phyloP scores from a whole-genome alignment of 2,797 vertebrate genomes.

The Protonibea diacanthus region DNA sequence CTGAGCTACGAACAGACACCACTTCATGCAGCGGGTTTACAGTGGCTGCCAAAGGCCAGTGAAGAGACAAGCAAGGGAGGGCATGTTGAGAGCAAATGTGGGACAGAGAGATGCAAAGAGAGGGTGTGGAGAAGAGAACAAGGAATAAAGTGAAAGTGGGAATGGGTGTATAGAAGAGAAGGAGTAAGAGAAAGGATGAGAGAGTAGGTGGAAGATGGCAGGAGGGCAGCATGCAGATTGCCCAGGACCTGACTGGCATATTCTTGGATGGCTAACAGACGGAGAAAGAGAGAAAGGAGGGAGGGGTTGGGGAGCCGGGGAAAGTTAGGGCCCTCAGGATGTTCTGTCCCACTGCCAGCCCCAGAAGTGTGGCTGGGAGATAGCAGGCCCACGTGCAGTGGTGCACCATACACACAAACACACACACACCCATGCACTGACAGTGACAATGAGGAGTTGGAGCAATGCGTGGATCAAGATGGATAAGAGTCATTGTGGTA shows the following conservation, averaged over 20 bases:
- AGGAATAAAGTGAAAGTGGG: slow-evolving; percentile 29
- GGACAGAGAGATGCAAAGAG: slow-evolving; percentile 60
- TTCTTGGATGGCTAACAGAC: slow-evolving; percentile 84
- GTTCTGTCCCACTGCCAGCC: slow-evolving; percentile 82
- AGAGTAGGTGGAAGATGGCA: slow-evolving; percentile 73
- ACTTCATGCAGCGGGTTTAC: slow-evolving; percentile 64
- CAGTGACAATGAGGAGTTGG: slow-evolving; percentile 34
- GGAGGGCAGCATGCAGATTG: slow-evolving; percentile 80
- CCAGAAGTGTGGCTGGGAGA: slow-evolving; percentile 85
- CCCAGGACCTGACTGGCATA: slow-evolving; percentile 82
- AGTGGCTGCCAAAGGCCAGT: slow-evolving; percentile 72
- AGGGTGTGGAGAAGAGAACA: slow-evolving; percentile 40
- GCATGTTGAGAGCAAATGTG: slow-evolving; percentile 35
- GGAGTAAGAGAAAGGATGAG: slow-evolving; percentile 44
- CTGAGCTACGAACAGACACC: slow-evolving; percentile 64
- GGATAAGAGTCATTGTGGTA: slow-evolving; percentile 28
- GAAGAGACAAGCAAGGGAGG: slow-evolving; percentile 33
- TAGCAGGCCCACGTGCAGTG: slow-evolving; percentile 80
- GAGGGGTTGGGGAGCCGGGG: slow-evolving; percentile 66
- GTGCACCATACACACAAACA: slow-evolving; percentile 59
- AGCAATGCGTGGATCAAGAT: slow-evolving; percentile 49
- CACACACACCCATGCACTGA: slow-evolving; percentile 51
- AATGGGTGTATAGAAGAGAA: slow-evolving; percentile 31
- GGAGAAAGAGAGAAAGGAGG: slow-evolving; percentile 53
- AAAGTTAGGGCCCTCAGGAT: slow-evolving; percentile 83